These are phyloP conservation scores for Oligia strigilis DNA, from an alignment of 2,888 invertebrate genomes.

Conservation along the genomic window DNA sequence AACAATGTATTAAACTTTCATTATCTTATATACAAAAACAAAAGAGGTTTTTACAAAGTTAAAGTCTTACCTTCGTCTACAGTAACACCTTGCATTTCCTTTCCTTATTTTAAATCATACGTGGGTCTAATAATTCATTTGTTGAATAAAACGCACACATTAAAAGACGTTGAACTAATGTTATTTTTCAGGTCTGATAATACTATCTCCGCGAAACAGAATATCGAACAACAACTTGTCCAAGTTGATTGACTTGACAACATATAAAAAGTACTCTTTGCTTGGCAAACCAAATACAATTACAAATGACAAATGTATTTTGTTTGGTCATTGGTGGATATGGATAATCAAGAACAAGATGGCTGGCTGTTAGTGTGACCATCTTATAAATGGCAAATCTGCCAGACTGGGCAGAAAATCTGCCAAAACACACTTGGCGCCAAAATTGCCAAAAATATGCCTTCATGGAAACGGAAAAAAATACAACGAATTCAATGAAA, in stretches of 20 bases:
- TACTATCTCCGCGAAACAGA: neutral
- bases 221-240: neutral
- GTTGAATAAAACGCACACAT: neutral
- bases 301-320: neutral
- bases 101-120: conserved; percentile 35
- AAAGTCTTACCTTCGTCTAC: conserved; percentile 38
- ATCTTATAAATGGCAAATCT: no score
- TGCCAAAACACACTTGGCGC: no score
- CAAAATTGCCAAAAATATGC: no score
- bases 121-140: conserved; percentile 14
- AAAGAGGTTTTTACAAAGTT: conserved; percentile 10
- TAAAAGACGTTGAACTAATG: neutral
- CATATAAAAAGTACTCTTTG: no score
- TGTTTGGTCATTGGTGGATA: neutral
- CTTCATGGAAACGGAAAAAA: no score
- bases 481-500: no score
- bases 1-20: neutral
- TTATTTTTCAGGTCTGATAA: neutral
- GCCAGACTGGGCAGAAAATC: no score
- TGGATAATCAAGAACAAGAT: neutral
- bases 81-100: conserved; percentile 43
- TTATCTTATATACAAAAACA: neutral
- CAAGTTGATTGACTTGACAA: neutral
- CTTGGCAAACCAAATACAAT: neutral
- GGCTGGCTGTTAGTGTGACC: no score